Evolutionary conservation across 2,888 invertebrate species (phyloP), one percentile per base, ranked within the genome.

Genomic region (Pocota personata): DNA sequence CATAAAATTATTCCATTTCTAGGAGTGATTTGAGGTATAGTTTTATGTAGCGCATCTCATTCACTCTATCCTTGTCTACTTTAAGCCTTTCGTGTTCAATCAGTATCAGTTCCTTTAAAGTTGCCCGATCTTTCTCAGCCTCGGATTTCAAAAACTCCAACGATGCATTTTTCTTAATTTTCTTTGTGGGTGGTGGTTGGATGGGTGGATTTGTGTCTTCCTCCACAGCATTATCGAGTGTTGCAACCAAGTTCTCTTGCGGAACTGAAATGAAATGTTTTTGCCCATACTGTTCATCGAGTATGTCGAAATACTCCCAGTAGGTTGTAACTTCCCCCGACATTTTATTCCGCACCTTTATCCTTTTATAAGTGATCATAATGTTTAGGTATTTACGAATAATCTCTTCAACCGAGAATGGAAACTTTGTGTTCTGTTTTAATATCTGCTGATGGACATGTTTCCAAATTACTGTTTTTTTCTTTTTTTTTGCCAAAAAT

Each of bases 341-440:
- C 55, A 46, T 64, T 30, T 64, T 12, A 27, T 84, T 79, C 40
- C 62, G 14, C 69, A 66, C 71, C 35, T 80, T 80, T 35, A 76
- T 71, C 21, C 79, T 12, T 40, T 76, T 76, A 46, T 80, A 86
- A 1, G 75, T 80, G 2, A 71, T 71, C 52, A 79, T 60, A n/a
- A 75, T 62, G 12, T 71, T 80, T 66, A 86, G 71, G 60, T 35
- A 76, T 48, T 86, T 76, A 3, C 75, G 35, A 55, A 75, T 75
- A 43, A 86, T 66, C 14, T 86, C 84, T 27, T 69, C 72, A 3
- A 71, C 40, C 43, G 48, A 60, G 19, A 80, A 80, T 50, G 69
- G 75, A 64, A 80, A 84, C 3, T 57, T 24, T 3, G 52, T 10
- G 37, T 40, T 21, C 16, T 37, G 4, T 21, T 32, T 48, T 19